Evolutionary conservation across 2,797 vertebrate species (phyloP), one percentile per base, ranked within the genome.

Genomic region (Rhadinocentrus ornatus): DNA sequence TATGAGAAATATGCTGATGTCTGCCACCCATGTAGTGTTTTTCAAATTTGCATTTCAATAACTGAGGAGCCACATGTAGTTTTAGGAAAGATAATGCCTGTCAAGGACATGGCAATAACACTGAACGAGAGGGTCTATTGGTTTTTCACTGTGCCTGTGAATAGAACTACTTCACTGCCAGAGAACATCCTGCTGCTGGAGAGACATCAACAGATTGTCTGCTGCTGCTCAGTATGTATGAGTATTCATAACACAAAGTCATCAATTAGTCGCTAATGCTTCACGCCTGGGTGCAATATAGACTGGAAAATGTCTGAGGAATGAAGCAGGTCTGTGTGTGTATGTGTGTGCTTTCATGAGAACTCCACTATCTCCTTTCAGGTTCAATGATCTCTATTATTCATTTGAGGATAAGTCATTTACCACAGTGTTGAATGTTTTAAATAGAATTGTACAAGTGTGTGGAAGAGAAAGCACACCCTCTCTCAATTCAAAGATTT

Each of bases 31-130:
- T 87, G 83, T 76, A 69, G 81, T 87, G 70, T 80, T 86, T 75
- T 78, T 64, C 35, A 62, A 48, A 91, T 93, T 92, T 91, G 87
- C 90, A 93, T 93, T 90, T 92, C 84, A 91, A 86, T 90, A 79
- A 86, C 76, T 26, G 72, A 77, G 64, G 58, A 81, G 78, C 81
- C 82, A 73, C 73, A 69, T 78, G 69, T 83, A 74, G 80, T 81
- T 87, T 83, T 52, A n/a, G 70, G 29, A 76, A 71, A 81, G 77
- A 89, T 90, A 85, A 90, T 84, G 80, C 69, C 85, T 90, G 84
- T 90, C 88, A 88, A 87, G 71, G 55, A 75, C 76, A 61, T 65
- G 63, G 71, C 82, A 82, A 77, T 78, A 81, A 82, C 9, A 22
- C 54, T 65, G 73, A 86, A 77, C 18, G 73, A 75, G 72, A 56